Evolutionary conservation across 1,140 invertebrate species (phyloP).

Genomic region (Temnothorax curvispinosus): DNA sequence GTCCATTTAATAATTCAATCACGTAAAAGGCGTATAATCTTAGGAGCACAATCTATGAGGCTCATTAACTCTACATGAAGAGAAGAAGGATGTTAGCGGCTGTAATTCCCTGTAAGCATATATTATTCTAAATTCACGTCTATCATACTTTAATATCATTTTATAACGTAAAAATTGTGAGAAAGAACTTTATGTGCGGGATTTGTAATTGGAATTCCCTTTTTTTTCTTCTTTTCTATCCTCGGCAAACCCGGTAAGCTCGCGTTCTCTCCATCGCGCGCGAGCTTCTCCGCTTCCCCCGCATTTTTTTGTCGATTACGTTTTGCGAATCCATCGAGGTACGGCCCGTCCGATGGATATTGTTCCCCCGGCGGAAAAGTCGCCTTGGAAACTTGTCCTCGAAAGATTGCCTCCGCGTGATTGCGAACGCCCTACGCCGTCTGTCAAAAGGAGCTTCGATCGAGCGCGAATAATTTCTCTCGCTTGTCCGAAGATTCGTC

Average conservation of each 20-base stretch:
- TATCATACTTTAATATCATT: background rate
- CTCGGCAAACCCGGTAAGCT: background rate
- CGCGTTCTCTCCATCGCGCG: constrained; percentile 25
- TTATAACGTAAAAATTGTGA: background rate
- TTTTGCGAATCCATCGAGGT: constrained; percentile 31
- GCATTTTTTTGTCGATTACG: constrained; percentile 26
- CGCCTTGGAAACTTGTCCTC: constrained; percentile 40
- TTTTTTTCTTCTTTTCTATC: background rate
- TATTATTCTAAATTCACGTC: background rate
- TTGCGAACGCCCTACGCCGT: constrained; percentile 53
- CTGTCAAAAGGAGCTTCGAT: constrained; percentile 61
- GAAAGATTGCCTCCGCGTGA: constrained; percentile 35
- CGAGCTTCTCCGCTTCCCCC: background rate
- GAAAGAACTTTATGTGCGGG: background rate
- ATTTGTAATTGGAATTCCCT: background rate
- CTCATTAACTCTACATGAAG: constrained; percentile 45
- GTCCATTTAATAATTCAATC: constrained; percentile 50
- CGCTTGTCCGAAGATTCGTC: constrained; percentile 59
- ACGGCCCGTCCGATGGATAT: constrained; percentile 42
- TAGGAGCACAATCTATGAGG: constrained; percentile 51
- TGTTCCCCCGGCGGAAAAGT: constrained; percentile 43
- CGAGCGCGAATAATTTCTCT: constrained; percentile 70
- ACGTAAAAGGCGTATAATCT: constrained; percentile 55
- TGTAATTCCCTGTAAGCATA: constrained; percentile 6
- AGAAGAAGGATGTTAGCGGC: constrained; percentile 10